These are phyloP conservation scores for Caenorhabditis sp. DNA, from an alignment of 2,888 invertebrate species.

Conservation along the genomic window DNA sequence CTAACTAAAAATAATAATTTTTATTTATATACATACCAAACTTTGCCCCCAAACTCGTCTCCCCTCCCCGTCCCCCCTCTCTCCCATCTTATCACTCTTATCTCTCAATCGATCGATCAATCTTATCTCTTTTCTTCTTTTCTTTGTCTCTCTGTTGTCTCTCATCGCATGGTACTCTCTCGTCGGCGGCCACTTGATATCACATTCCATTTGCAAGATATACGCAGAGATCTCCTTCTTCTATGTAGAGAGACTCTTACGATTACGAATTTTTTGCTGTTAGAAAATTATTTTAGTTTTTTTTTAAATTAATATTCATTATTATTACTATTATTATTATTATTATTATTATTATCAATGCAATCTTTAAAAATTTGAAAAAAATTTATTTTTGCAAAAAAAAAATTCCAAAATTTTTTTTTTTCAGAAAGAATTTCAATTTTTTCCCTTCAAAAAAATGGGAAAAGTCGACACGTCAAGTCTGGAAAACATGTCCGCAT, in stretches of 20 bases:
- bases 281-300: too few relatives aligned
- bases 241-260: too few relatives aligned
- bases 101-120: slow-evolving; percentile 38
- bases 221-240: too few relatives aligned
- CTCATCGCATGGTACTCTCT: not conserved
- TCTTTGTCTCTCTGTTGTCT: slow-evolving; percentile 1
- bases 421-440: slow-evolving; percentile 18
- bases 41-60: not conserved
- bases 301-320: too few relatives aligned
- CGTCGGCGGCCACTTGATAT: slow-evolving; percentile 5
- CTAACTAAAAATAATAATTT: too few relatives aligned
- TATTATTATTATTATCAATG: too few relatives aligned
- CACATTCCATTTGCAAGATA: not conserved
- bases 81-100: slow-evolving; percentile 18
- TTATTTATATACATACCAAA: too few relatives aligned
- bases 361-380: too few relatives aligned
- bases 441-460: too few relatives aligned
- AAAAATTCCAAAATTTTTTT: not conserved
- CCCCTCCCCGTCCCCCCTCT: not conserved
- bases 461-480: slow-evolving; percentile 63
- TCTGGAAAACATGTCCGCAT: slow-evolving; percentile 54
- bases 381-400: too few relatives aligned
- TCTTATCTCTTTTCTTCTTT: slow-evolving; percentile 35
- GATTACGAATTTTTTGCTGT: too few relatives aligned
- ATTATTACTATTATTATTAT: too few relatives aligned